Conservation (phyloP, 2,113 vertebrate species). For the Thalassarche chlororhynchos region DNA sequence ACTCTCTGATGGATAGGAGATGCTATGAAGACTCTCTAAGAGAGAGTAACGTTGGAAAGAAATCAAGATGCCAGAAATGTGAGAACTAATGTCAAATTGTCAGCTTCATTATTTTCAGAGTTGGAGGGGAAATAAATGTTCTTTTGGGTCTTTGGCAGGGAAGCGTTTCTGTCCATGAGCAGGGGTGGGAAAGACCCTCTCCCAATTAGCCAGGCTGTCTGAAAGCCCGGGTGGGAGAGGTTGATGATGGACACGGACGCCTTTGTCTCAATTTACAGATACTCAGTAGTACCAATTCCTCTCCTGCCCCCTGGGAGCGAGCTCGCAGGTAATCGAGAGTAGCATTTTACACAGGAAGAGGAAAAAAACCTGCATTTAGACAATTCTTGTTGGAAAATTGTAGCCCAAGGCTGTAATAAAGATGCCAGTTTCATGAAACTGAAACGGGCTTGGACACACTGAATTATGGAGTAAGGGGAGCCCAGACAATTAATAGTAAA, state of each 20-base stretch:
- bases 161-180: not conserved
- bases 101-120: not conserved
- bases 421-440: constrained; percentile 62
- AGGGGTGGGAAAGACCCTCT: not conserved
- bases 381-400: constrained; percentile 47
- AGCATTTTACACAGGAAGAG: constrained; percentile 30
- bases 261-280: constrained; percentile 30
- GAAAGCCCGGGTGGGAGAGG: not conserved
- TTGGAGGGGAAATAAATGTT: not conserved
- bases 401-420: constrained; percentile 69
- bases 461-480: constrained; percentile 65
- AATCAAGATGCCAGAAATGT: not conserved
- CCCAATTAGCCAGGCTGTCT: not conserved
- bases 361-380: constrained; percentile 18
- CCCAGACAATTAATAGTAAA: constrained; percentile 63
- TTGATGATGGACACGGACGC: not conserved
- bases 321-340: not conserved
- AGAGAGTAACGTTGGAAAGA: not conserved
- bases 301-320: not conserved
- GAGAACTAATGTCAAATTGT: not conserved
- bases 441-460: constrained; percentile 37
- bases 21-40: not conserved
- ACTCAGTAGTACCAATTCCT: constrained; percentile 11
- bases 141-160: not conserved
- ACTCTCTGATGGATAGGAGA: not conserved